Base-by-base conservation (phyloP, 1,140 invertebrate species). In the Drosophila obscura region DNA sequence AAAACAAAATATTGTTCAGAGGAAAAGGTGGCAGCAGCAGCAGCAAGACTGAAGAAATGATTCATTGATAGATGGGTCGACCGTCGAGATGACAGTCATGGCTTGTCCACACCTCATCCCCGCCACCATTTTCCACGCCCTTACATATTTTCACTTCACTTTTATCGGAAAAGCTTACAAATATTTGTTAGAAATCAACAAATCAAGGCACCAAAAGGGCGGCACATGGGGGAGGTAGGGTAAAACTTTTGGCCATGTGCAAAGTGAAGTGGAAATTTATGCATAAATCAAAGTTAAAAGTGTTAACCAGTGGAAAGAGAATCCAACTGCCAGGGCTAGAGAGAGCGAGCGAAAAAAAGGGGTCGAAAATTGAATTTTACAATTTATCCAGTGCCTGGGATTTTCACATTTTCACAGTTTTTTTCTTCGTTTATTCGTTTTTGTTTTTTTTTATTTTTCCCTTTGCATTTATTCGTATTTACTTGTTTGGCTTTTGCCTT, bases 271-370 rank as follows among this genome's bases (percentile, higher is more conserved):
- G 78, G 60, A 87, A 88, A 88, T 88, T 87, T 88, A 69, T 83
- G 82, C 78, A 87, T 87, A 87, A 87, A 82, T 87, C 82, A 87
- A 83, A 79, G 82, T 82, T 87, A 88, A 85, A 87, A 87, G 75
- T 79, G 82, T 88, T 69, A 69, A 69, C 66, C 48, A 19, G 71
- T 62, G 82, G 76, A 87, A 80, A 85, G 77, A 71, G 28, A 45
- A 4, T 28, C 26, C 6, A 77, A 69, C 65, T 71, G 22, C 22
- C 28, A 35, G n/a, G n/a, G n/a, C n/a, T n/a, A n/a, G 28, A 52
- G 8, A 28, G 15, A 13, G n/a, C 1, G 11, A 31, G 31, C n/a
- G 16, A 15, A 31, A 2, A 45, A 19, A 69, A 87, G 78, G 69
- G 80, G 78, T 53, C 66, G 65, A 80, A 85, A 85, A 87, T 87